These are phyloP conservation scores for Hyperoplus immaculatus DNA, from an alignment of 2,797 vertebrate genomes.

Conservation along the genomic window DNA sequence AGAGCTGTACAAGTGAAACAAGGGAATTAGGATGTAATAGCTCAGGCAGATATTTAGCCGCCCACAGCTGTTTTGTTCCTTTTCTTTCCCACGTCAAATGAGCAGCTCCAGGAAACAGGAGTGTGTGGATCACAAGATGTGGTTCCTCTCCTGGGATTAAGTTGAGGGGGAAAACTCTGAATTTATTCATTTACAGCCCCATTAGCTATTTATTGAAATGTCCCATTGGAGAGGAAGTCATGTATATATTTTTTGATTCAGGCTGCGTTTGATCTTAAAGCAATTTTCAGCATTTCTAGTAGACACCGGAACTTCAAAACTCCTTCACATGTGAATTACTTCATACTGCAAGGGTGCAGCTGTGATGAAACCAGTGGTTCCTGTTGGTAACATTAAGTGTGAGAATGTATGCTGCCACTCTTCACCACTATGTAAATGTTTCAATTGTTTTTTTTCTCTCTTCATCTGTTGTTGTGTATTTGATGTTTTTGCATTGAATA, in stretches of 20 bases:
- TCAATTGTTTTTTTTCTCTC: too few relatives aligned
- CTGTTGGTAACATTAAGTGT: not conserved
- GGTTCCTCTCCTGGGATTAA: constrained; percentile 13
- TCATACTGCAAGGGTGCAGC: not conserved
- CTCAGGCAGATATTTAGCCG: constrained; percentile 18
- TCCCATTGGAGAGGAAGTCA: constrained; percentile 5
- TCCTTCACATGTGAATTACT: not conserved
- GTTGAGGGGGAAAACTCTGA: not conserved
- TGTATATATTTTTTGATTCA: not conserved
- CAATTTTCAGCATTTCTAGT: not conserved
- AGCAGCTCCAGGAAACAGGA: not conserved
- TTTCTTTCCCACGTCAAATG: not conserved
- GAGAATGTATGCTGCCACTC: too few relatives aligned
- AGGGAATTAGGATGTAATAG: constrained; percentile 8
- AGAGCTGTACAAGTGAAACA: constrained; percentile 4
- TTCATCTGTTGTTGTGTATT: too few relatives aligned
- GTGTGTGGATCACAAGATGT: constrained; percentile 25
- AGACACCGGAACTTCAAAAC: not conserved
- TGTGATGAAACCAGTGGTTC: not conserved
- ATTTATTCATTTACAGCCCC: constrained; percentile 8
- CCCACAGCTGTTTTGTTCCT: not conserved
- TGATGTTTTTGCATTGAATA: too few relatives aligned
- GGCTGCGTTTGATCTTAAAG: not conserved
- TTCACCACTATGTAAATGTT: too few relatives aligned
- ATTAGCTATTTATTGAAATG: constrained; percentile 18